Evolutionary conservation across 2,797 vertebrate genomes (phyloP).

Genomic region (Cetoscarus ocellatus): DNA sequence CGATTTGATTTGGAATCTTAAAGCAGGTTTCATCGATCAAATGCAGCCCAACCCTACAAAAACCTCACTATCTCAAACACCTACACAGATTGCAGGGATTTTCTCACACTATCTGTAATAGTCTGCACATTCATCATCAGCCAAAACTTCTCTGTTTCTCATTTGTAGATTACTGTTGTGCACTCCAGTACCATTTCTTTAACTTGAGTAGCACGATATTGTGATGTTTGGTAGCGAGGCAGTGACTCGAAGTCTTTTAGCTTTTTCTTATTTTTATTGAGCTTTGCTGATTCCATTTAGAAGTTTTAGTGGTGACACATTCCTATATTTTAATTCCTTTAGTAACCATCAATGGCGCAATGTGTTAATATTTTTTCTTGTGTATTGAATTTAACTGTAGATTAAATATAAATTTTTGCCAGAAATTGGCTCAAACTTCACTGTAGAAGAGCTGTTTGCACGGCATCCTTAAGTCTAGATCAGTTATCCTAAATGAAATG

Average conservation of each 20-base stretch:
- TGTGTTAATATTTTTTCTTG: slow-evolving; percentile 38
- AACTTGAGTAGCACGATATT: slow-evolving; percentile 62
- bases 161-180: slow-evolving; percentile 60
- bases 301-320: slow-evolving; percentile 75
- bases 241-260: slow-evolving; percentile 59
- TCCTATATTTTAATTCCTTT: slow-evolving; percentile 64
- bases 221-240: slow-evolving; percentile 67
- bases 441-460: slow-evolving; percentile 73
- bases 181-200: slow-evolving; percentile 54
- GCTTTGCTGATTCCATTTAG: slow-evolving; percentile 66
- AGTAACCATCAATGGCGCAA: slow-evolving; percentile 37
- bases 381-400: slow-evolving; percentile 53
- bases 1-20: slow-evolving; percentile 46
- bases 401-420: slow-evolving; percentile 52
- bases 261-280: slow-evolving; percentile 42
- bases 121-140: slow-evolving; percentile 57
- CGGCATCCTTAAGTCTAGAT: slow-evolving; percentile 59
- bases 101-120: slow-evolving; percentile 56
- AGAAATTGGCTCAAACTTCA: slow-evolving; percentile 61
- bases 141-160: slow-evolving; percentile 61
- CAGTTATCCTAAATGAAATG: slow-evolving; percentile 60
- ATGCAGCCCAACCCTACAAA: slow-evolving; percentile 49
- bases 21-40: slow-evolving; percentile 47
- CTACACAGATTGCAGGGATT: slow-evolving; percentile 72
- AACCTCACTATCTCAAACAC: slow-evolving; percentile 59